These are phyloP conservation scores for Hypselothyrea guttata DNA, from an alignment of 2,888 invertebrate species.

Conservation along the genomic window DNA sequence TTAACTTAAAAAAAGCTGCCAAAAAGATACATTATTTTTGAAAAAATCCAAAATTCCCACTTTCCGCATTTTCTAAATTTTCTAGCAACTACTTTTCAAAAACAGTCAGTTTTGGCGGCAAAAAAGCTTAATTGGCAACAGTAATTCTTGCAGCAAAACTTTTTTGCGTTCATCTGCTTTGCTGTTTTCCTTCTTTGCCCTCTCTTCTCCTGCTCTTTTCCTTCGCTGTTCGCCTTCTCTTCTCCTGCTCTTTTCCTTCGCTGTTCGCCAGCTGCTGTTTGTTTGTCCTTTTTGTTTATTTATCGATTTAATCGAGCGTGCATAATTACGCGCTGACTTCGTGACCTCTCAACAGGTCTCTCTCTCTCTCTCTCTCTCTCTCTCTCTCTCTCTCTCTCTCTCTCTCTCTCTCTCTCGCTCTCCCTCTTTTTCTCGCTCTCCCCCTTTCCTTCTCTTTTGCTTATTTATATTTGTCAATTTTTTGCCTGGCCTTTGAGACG, in stretches of 20 bases:
- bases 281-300: constrained; percentile 36
- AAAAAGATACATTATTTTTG: too few species aligned
- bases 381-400: neutral
- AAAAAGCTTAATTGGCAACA: too few species aligned
- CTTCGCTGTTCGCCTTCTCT: neutral
- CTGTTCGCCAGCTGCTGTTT: constrained; percentile 2
- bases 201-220: too few species aligned
- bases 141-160: neutral
- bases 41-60: constrained; percentile 14
- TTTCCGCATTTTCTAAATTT: constrained; percentile 5
- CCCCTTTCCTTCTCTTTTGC: neutral
- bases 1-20: too few species aligned
- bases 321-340: constrained; percentile 48
- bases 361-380: neutral
- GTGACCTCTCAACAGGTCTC: constrained; percentile 31
- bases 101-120: too few species aligned
- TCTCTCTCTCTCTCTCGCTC: neutral
- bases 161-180: neutral
- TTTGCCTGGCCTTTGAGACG: constrained; percentile 28
- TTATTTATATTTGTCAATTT: constrained; percentile 32
- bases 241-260: neutral
- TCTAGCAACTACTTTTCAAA: neutral
- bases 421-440: neutral
- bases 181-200: neutral
- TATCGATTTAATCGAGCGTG: constrained; percentile 65